Base-by-base conservation (phyloP, 2,888 invertebrate genomes). In the Chamaedrilus cognettii region DNA sequence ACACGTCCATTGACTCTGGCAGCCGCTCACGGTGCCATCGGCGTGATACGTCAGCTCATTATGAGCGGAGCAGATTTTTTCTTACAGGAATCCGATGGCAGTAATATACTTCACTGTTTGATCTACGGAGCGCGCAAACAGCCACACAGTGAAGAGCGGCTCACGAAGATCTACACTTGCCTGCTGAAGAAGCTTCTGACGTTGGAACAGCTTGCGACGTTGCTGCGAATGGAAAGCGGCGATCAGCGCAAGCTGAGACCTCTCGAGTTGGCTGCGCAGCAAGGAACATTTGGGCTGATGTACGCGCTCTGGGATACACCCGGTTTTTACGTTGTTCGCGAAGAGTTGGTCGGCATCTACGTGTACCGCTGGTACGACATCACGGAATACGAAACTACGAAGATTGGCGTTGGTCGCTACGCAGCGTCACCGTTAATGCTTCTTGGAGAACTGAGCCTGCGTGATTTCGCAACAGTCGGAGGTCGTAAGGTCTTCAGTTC, bases 211-310 rank as follows among this genome's bases (percentile, higher is more conserved):
- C 57, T 65, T 0, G 19, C 30, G 11, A 28, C 15, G n/a, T 50
- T 65, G 26, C 50, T 61, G 33, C 26, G 19, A 15, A 49, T 32
- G 60, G 52, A 65, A 51, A 65, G 61, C 60, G n/a, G 26, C 26
- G 50, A 51, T 5, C 26, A 52, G 7, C 55, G 55, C 5, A 60
- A 60, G 23, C 52, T 65, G 32, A 30, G 65, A 34, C 65, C 65
- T 19, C 23, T 61, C 0, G 65, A 65, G 31, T 52, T 55, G 32
- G 65, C 65, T 30, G 65, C 60, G 32, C 65, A 61, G 34, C 65
- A 62, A 31, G 60, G 60, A 33, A 32, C 60, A 1, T n/a, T 60
- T 26, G 28, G 26, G n/a, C 35, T 65, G 28, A 50, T 65, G 60
- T 1, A 26, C 19, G 34, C 60, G 3, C 28, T 65, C 5, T 49